Evolutionary conservation across 2,888 invertebrate species (phyloP).

Genomic region (Rhimphoctona megacephalus): DNA sequence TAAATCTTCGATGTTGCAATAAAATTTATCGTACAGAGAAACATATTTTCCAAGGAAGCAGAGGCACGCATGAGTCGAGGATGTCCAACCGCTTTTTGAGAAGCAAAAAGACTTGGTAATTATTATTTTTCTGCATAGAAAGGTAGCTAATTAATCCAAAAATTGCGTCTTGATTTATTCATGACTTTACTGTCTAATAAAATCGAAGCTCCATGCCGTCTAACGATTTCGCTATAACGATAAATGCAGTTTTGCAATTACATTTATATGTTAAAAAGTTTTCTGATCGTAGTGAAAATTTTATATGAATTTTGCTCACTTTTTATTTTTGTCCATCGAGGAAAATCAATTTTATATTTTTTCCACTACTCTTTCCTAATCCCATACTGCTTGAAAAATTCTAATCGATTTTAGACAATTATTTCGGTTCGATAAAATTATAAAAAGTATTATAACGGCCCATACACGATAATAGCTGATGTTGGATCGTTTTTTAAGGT

Average conservation of each 20-base stretch:
- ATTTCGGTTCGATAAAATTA: not conserved
- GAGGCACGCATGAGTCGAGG: too few relatives aligned
- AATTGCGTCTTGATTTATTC: too few relatives aligned
- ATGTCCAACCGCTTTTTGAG: too few relatives aligned
- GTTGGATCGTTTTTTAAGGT: not conserved
- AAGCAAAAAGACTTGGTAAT: too few relatives aligned
- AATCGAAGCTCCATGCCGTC: too few relatives aligned
- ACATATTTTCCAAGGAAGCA: too few relatives aligned
- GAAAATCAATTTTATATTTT: not conserved
- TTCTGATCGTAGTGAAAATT: not conserved
- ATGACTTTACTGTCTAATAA: too few relatives aligned
- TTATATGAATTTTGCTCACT: too few relatives aligned
- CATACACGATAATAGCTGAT: not conserved
- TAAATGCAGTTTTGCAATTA: not conserved
- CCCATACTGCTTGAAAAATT: not conserved
- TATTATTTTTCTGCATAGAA: too few relatives aligned
- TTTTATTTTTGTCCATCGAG: not conserved
- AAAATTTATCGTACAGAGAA: too few relatives aligned
- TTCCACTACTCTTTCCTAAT: not conserved
- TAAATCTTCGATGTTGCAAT: too few relatives aligned
- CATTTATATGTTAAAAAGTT: not conserved
- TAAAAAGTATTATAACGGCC: not conserved
- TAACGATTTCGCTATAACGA: not conserved
- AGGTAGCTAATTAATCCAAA: too few relatives aligned
- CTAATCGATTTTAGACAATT: not conserved